Evolutionary conservation across 2,888 invertebrate species (phyloP), one percentile per base, ranked within the genome.

Genomic region (Halictus quadricinctus): DNA sequence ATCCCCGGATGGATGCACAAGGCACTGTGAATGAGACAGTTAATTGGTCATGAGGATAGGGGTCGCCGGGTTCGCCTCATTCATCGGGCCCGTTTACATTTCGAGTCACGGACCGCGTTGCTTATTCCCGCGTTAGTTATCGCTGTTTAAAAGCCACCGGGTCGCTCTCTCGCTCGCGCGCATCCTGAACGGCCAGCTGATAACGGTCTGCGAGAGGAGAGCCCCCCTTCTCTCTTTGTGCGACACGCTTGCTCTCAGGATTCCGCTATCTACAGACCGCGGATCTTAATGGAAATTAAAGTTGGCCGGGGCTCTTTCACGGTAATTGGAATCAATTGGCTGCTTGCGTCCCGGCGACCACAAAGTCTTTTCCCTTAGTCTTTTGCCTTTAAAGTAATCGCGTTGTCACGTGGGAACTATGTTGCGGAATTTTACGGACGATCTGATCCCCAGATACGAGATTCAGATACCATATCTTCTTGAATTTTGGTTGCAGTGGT

Each of bases 11-110:
- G 76, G 84, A 84, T 85, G 82, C 69, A 80, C 72, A 79, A 79
- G 85, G 80, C 77, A 85, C 72, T 66, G 46, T 77, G 81, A 86
- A 86, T 79, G 86, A 81, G 77, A 79, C 81, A 70, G 86, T 85
- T 86, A 86, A 86, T 85, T 86, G 86, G 79, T 86, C 77, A 79
- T 72, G 76, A 76, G 81, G 81, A 66, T 46, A 75, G 70, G 48
- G 66, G 54, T 41, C 48, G 48, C 18, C 43, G 48, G 36, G 36
- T 36, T 29, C 15, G 25, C n/a, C 29, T 54, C 54, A 70, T 84
- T 81, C 77, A 77, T 79, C 48, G 66, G 66, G 25, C 12, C 72
- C 43, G 79, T 85, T 85, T 85, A 77, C 85, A 77, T 77, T 85
- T 82, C 86, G 46, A 74, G 69, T 79, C 79, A 79, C 78, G 54